Base-by-base conservation (phyloP, 1,140 invertebrate species). In the Anastrepha ludens region DNA sequence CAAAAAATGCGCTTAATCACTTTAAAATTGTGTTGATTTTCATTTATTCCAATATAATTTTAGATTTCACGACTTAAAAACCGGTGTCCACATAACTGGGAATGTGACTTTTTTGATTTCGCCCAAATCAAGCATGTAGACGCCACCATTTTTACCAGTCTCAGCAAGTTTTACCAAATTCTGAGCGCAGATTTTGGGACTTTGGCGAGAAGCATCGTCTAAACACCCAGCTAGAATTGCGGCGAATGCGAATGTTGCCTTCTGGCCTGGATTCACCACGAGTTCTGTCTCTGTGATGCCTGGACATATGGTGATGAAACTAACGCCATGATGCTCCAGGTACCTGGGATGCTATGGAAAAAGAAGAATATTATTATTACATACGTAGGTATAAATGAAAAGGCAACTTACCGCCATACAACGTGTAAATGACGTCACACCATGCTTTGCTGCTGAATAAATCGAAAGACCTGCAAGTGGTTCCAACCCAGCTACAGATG, bases 401-500 rank as follows among this genome's bases (percentile, higher is more conserved):
- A 29, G 59, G 5, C 17, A 85, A 20, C 64, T 87, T 85, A 88
- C 88, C 60, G 70, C 70, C 86, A 90, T 88, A 62, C 90, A 90
- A 85, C 91, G 89, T 7, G 93, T 94, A 81, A 93, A 93, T 7
- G 92, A 93, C 55, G 93, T 88, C 4, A 94, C 91, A 41, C 91
- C 93, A 88, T 93, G 91, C 88, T 94, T 94, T 7, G 93, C 91
- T 7, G 91, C 93, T 7, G 87, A 88, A 89, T 94, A 94, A 11
- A 93, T 88, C 0, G 94, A 93, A 39, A 89, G 59, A 64, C 88
- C 86, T 39, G 88, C 88, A 9, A 88, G 41, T 50, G 86, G 88
- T 65, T 90, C 87, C 78, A 95, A 92, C 70, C 95, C 95, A 88
- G 94, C 90, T 87, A 95, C 94, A 5, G 95, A 95, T n/a, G 94